Base-by-base conservation (phyloP, 1,140 invertebrate genomes). In the Chironomus tepperi region DNA sequence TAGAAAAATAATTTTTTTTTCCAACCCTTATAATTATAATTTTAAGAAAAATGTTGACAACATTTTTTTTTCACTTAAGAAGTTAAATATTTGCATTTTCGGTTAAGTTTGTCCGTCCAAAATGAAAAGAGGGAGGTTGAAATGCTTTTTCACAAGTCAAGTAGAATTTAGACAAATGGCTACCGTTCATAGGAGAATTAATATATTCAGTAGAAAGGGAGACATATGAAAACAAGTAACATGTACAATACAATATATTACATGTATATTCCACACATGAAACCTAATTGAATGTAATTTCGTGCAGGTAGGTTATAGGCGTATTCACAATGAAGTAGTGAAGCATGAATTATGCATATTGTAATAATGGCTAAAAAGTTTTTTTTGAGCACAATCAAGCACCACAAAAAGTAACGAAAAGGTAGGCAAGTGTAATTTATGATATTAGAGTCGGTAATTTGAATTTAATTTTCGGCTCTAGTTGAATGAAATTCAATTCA, bases 231-330 rank as follows among this genome's bases (percentile, higher is more conserved):
- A 57, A 57, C 47, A 57, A 12, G n/a, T n/a, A 57, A 57, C 47
- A 57, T 57, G 47, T 57, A 57, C 47, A 57, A 10, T 10, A 34
- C 24, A 34, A 34, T 34, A 34, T 5, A 57, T 57, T 12, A 57
- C 2, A 12, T 57, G 47, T 57, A 57, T n/a, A 19, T 18, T 9
- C n/a, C n/a, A 67, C 7, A 18, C 64, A 16, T 18, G n/a, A 67
- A 67, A 67, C 64, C 18, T 67, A 67, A 67, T 67, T 67, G 64
- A 67, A 67, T 67, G 64, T 67, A 67, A 67, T 67, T 67, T 67
- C 64, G 64, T 18, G 64, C 64, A 67, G 64, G 64, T 67, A 15
- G 18, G 15, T 67, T 67, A 47, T 47, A 67, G 64, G 64, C 64
- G 64, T 67, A 18, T 67, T 67, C 64, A 67, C 64, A 67, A 67